Evolutionary conservation across 2,888 invertebrate species (phyloP).

Genomic region (Apamea epomidion): DNA sequence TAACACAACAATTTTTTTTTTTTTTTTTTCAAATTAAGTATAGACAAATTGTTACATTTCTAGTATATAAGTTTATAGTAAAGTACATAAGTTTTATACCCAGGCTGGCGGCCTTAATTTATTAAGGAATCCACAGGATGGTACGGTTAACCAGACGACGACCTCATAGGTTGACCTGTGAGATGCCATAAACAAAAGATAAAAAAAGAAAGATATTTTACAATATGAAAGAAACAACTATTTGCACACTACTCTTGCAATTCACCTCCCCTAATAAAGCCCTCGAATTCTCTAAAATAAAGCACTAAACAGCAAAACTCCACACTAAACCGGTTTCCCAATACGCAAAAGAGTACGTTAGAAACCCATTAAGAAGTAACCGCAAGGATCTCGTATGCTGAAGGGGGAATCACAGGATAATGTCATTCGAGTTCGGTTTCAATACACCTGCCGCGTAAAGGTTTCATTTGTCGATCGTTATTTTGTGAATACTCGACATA

Average conservation of each 20-base stretch:
- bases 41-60: background rate
- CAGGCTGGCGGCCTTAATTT: background rate
- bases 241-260: background rate
- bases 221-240: background rate
- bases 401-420: constrained; percentile 54
- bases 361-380: constrained; percentile 68
- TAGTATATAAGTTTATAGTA: background rate
- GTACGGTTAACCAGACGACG: background rate
- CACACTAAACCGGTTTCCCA: constrained; percentile 49
- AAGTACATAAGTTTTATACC: background rate
- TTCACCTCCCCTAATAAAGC: constrained; percentile 3
- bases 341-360: constrained; percentile 58
- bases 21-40: no score
- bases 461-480: constrained; percentile 54
- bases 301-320: constrained; percentile 22
- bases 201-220: background rate
- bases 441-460: constrained; percentile 44
- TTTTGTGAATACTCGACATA: constrained; percentile 59
- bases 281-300: constrained; percentile 14
- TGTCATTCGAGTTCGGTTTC: constrained; percentile 54
- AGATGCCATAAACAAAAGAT: background rate
- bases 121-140: background rate
- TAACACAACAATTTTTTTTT: no score
- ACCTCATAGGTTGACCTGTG: background rate
- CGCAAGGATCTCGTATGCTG: constrained; percentile 69